Evolutionary conservation across 2,888 invertebrate species (phyloP), one percentile per base, ranked within the genome.

Genomic region (Polyommatus iphigenia): DNA sequence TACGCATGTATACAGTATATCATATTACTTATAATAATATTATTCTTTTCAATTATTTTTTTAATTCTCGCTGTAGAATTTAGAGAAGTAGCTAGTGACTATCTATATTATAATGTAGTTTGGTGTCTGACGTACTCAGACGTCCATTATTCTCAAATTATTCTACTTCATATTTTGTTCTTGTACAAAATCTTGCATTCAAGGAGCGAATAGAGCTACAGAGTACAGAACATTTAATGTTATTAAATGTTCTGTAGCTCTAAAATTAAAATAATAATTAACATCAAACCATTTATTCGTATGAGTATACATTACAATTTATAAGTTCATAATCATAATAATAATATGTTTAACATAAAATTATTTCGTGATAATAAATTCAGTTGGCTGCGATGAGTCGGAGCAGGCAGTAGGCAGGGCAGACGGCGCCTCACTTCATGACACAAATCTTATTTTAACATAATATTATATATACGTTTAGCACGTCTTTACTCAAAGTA

Each of bases 201-300:
- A 10, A 41, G 41, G 41, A 41, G 41, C 41, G 10, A 41, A 41
- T 41, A 41, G 41, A 41, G 41, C 41, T 41, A 41, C 41, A 41
- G 41, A 41, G 8, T 41, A 41, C 41, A 41, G 41, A 41, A 41
- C 15, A 54, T 54, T 18, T 4, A 54, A 5, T 18, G 41, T 46
- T 8, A 10, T 46, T 24, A 62, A 24, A 24, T 8, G 8, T 10
- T 62, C 62, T 13, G 10, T 29, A 3, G 32, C 32, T 32, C 13
- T 4, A n/a, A 62, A 77, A 18, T 62, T 50, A 75, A 29, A 75
- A 50, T 67, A 20, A 46, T 46, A 24, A 71, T 29, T 71, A 79
- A 76, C 78, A 79, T 79, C 78, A 76, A 79, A 76, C 76, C 36
- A 67, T 79, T 79, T 79, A 78, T 76, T 79, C 41, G 62, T 77